Evolutionary conservation across 2,797 vertebrate genomes (phyloP).

Genomic region (Euthynnus affinis): DNA sequence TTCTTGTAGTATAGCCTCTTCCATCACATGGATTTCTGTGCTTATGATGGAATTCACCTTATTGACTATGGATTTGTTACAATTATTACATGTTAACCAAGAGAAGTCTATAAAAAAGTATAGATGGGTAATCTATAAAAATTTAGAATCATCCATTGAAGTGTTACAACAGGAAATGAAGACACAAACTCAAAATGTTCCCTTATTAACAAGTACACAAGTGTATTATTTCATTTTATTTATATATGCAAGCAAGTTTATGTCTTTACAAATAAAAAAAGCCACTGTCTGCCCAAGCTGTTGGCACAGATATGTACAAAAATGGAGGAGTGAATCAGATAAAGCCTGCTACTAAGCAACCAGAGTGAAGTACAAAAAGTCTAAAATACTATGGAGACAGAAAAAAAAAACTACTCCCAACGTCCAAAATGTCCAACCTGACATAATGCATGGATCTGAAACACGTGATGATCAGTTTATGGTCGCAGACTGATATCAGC

Average conservation of each 20-base stretch:
- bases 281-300: conserved; percentile 95
- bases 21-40: too few species aligned
- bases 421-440: conserved; percentile 68
- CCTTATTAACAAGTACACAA: conserved; percentile 94
- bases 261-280: conserved; percentile 96
- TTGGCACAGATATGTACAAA: conserved; percentile 99
- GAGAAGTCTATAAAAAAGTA: too few species aligned
- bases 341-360: conserved; percentile 97
- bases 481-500: conserved; percentile 34
- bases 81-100: too few species aligned
- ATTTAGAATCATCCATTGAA: neutral
- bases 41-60: too few species aligned
- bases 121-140: too few species aligned
- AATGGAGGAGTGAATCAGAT: conserved; percentile 89
- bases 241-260: conserved; percentile 98
- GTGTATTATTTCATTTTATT: conserved; percentile 89
- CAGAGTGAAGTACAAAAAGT: conserved; percentile 94
- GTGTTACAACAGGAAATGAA: conserved; percentile 56
- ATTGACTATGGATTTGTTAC: too few species aligned
- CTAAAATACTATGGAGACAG: conserved; percentile 69
- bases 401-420: conserved; percentile 82
- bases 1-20: too few species aligned
- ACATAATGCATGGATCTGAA: conserved; percentile 44
- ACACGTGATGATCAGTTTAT: conserved; percentile 28
- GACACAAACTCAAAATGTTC: conserved; percentile 65